phyloP scores from a whole-genome alignment of 2,797 vertebrate genomes.

The Gymnoscopelus microlampas region DNA sequence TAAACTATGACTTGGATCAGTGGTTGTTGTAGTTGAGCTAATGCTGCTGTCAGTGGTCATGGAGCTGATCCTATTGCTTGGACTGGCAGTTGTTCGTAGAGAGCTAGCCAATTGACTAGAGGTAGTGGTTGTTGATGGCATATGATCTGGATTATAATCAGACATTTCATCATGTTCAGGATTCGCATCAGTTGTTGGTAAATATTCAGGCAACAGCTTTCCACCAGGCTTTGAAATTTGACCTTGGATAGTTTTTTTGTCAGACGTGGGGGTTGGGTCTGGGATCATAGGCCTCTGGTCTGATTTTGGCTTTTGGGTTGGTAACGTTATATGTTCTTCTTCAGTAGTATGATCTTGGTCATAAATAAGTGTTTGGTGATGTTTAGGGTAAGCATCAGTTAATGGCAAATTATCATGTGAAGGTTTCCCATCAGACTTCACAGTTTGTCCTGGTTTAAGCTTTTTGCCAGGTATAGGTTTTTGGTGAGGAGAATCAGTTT shows the following conservation, averaged over 20 bases:
- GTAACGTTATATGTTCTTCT: neutral
- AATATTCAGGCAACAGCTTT: neutral
- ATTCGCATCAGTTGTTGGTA: too few species aligned
- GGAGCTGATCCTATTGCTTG: neutral
- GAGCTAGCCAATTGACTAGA: neutral
- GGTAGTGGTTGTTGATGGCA: too few species aligned
- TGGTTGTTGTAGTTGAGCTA: slow-evolving; percentile 1
- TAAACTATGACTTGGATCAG: neutral
- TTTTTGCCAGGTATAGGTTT: slow-evolving; percentile 30
- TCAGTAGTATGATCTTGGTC: too few species aligned
- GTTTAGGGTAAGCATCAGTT: too few species aligned
- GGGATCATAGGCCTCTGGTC: neutral
- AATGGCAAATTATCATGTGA: too few species aligned
- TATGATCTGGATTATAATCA: too few species aligned
- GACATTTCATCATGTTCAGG: too few species aligned
- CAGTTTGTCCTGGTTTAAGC: slow-evolving; percentile 1
- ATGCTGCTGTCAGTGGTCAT: neutral
- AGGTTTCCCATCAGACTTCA: too few species aligned
- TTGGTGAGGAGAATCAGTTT: slow-evolving; percentile 2
- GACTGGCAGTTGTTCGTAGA: neutral
- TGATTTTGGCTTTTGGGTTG: neutral
- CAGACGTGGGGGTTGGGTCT: slow-evolving; percentile 30
- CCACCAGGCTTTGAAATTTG: neutral
- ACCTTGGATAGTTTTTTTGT: neutral
- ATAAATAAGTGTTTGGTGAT: slow-evolving; percentile 29